These are phyloP conservation scores for Philopedon plagiatum DNA, from an alignment of 2,888 invertebrate species.

Conservation along the genomic window DNA sequence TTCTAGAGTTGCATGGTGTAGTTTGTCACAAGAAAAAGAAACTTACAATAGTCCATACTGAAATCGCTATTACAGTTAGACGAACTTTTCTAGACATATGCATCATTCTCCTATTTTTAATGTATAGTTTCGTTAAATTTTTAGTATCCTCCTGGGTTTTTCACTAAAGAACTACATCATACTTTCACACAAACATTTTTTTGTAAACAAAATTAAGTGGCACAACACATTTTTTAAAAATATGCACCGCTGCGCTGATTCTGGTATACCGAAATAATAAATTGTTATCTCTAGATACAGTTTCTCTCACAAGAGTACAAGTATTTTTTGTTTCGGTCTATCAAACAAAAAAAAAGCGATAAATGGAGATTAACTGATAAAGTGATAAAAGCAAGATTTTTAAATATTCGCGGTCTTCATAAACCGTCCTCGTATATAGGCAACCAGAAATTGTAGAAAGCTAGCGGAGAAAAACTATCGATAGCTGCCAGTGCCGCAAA, in stretches of 20 bases:
- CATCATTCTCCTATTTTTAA: neutral
- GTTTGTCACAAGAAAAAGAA: no score
- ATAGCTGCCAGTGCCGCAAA: neutral
- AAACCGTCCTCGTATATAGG: neutral
- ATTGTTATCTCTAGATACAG: slow-evolving; percentile 6
- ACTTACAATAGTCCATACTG: slow-evolving; percentile 62
- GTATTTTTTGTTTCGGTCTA: neutral
- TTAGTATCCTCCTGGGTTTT: no score
- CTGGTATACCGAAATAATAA: neutral
- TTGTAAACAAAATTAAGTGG: neutral
- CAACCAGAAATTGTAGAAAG: neutral
- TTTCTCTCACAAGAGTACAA: neutral
- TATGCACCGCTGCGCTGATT: neutral
- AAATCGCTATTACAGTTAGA: slow-evolving; percentile 47
- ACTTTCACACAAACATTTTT: neutral
- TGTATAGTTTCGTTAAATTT: neutral
- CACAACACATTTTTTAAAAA: neutral
- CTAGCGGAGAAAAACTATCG: neutral
- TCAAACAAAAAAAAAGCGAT: slow-evolving; percentile 9
- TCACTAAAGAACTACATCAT: neutral
- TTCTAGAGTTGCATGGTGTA: no score
- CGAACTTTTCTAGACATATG: slow-evolving; percentile 19
- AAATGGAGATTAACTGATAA: slow-evolving; percentile 15
- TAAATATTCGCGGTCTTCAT: neutral
- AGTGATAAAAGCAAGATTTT: neutral